Evolutionary conservation across 2,888 invertebrate species (phyloP).

Genomic region (Chirona hameri): DNA sequence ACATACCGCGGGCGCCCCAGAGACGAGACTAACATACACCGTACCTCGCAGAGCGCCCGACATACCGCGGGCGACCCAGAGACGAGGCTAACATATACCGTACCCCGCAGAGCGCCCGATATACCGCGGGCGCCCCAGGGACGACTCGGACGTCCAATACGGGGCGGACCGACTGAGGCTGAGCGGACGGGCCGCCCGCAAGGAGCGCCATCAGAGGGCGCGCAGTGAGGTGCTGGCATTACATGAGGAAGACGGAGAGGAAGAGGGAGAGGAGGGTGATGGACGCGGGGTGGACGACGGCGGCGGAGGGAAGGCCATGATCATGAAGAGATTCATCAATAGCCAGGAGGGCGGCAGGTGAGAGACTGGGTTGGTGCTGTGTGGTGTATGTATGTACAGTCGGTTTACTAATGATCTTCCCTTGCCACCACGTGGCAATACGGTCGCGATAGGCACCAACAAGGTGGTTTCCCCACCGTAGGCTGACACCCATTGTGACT

Average conservation of each 20-base stretch:
- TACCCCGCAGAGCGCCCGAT: neutral
- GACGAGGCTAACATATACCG: neutral
- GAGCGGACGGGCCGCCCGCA: neutral
- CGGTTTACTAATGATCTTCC: too few relatives aligned
- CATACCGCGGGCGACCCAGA: neutral
- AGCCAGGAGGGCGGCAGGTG: neutral
- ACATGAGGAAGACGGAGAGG: neutral
- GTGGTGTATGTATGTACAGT: too few relatives aligned
- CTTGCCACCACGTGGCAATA: too few relatives aligned
- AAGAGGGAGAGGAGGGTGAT: neutral
- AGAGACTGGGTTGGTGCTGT: neutral
- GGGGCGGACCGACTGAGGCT: neutral
- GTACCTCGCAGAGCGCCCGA: neutral
- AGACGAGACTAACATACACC: neutral
- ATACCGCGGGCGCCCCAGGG: neutral
- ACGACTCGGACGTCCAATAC: conserved; percentile 2
- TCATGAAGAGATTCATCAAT: neutral
- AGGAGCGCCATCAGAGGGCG: neutral
- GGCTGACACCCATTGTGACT: too few relatives aligned
- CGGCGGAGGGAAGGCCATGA: neutral
- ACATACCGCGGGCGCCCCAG: neutral
- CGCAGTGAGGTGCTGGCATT: neutral
- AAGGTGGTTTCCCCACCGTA: too few relatives aligned
- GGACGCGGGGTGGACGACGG: neutral
- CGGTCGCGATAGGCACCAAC: too few relatives aligned